Evolutionary conservation across 2,797 vertebrate genomes (phyloP).

Genomic region (Pelodytes ibericus): DNA sequence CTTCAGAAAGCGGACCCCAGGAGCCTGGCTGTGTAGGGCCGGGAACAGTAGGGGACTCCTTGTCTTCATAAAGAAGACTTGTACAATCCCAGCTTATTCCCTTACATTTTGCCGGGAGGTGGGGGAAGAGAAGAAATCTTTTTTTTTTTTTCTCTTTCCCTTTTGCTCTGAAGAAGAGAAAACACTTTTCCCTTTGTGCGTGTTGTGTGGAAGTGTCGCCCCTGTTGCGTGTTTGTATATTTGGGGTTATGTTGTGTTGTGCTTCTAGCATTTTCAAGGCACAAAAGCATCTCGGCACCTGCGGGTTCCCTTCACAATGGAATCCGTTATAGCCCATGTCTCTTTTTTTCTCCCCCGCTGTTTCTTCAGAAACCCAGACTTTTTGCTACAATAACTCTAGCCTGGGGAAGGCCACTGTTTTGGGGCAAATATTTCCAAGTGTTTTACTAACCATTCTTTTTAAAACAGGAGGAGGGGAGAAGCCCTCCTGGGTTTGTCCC

Average conservation of each 20-base stretch:
- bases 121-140: constrained; percentile 58
- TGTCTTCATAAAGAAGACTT: constrained; percentile 66
- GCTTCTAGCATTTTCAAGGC: constrained; percentile 55
- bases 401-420: constrained; percentile 61
- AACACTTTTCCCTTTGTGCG: constrained; percentile 43
- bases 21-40: constrained; percentile 66
- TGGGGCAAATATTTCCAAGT: constrained; percentile 73
- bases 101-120: constrained; percentile 67
- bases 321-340: constrained; percentile 44
- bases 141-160: too few species aligned
- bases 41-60: constrained; percentile 71
- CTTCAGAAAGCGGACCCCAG: constrained; percentile 75
- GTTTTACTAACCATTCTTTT: constrained; percentile 62
- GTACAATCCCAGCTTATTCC: constrained; percentile 65
- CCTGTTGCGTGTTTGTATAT: constrained; percentile 52
- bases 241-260: constrained; percentile 58
- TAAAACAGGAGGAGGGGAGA: constrained; percentile 45
- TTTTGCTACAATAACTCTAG: constrained; percentile 64
- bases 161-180: constrained; percentile 29
- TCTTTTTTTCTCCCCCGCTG: constrained; percentile 53
- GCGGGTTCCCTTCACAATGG: constrained; percentile 66
- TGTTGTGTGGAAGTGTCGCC: constrained; percentile 22
- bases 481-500: too few species aligned
- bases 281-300: constrained; percentile 63
- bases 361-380: constrained; percentile 65